Percentiles rank a stretch among this genome's conserved stretches.
These are phyloP conservation scores for Achlya flavicornis DNA, from an alignment of 2,888 invertebrate species.

Conservation along the genomic window DNA sequence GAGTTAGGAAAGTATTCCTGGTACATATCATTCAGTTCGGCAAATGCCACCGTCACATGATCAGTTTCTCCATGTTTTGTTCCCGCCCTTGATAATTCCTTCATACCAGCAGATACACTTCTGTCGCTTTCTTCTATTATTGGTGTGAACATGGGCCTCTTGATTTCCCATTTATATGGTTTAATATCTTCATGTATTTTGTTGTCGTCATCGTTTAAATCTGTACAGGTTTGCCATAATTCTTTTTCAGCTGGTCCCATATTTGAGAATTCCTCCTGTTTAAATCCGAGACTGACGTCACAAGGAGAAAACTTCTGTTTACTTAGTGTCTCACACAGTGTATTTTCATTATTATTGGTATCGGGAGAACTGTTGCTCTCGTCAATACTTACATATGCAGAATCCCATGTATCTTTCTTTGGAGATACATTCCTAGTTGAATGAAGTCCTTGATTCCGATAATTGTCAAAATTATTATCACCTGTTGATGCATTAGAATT, in stretches of 20 bases:
- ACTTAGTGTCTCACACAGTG: slow-evolving; percentile 46
- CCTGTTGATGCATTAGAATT: slow-evolving; percentile 48
- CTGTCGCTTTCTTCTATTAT: slow-evolving; percentile 76
- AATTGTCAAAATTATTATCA: slow-evolving; percentile 44
- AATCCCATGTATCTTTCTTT: slow-evolving; percentile 79
- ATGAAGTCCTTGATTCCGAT: slow-evolving; percentile 40
- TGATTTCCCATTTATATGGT: slow-evolving; percentile 56
- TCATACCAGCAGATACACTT: slow-evolving; percentile 58
- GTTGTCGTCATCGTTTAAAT: slow-evolving; percentile 49
- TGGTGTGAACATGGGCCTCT: slow-evolving; percentile 67
- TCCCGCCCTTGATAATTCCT: slow-evolving; percentile 45
- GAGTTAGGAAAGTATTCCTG: slow-evolving; percentile 65
- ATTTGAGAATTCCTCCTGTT: slow-evolving; percentile 52
- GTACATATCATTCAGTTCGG: slow-evolving; percentile 73
- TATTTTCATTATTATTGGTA: slow-evolving; percentile 67
- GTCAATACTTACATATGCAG: slow-evolving; percentile 82
- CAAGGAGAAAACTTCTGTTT: slow-evolving; percentile 54
- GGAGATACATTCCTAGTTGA: slow-evolving; percentile 53
- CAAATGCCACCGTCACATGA: slow-evolving; percentile 73
- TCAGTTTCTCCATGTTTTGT: slow-evolving; percentile 57
- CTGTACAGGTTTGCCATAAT: slow-evolving; percentile 68
- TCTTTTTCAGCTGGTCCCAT: slow-evolving; percentile 79
- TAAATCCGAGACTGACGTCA: slow-evolving; percentile 42
- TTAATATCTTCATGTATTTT: slow-evolving; percentile 53
- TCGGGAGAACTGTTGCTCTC: slow-evolving; percentile 75